Evolutionary conservation across 2,888 invertebrate genomes (phyloP), one percentile per base, ranked within the genome.

Genomic region (Drosophila birchii): DNA sequence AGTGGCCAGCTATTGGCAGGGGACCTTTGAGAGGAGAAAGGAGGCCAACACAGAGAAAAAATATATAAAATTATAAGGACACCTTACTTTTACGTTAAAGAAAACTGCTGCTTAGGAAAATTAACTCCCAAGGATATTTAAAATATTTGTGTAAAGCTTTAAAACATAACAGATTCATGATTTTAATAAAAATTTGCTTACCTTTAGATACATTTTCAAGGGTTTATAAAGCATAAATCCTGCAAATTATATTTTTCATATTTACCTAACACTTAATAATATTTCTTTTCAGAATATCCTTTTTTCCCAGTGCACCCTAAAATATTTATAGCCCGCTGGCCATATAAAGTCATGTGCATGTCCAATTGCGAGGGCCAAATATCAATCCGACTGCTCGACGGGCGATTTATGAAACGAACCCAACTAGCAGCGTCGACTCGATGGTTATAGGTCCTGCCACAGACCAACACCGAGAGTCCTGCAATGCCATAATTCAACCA

Each of bases 401-500:
- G 16, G 41, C 64, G 72, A 72, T 72, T 72, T 72, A 72, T 74
- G 64, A 29, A 58, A 18, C 36, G 53, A 45, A 57, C 23, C 29
- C 45, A 44, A 36, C 39, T 18, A 36, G 7, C 51, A 47, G n/a
- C 12, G 2, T 39, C 11, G 12, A 32, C 14, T 38, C 11, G 12
- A 32, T n/a, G 16, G 38, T n/a, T 16, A 41, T n/a, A 38, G 29
- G 20, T n/a, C 51, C 51, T 38, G 29, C 32, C 45, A 3, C 11
- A 32, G 23, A 23, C 34, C 29, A 38, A 29, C 8, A 11, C 8
- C n/a, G 41, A 23, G n/a, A 9, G 62, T 18, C 18, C 51, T 54
- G 18, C 49, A 55, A 67, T 67, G 72, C 69, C 71, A 71, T 59
- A 70, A 70, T 71, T 71, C 69, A 70, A 38, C 44, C 69, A 70